Evolutionary conservation across 2,888 invertebrate species (phyloP).

Genomic region (Lepidocyrtinus sp.): DNA sequence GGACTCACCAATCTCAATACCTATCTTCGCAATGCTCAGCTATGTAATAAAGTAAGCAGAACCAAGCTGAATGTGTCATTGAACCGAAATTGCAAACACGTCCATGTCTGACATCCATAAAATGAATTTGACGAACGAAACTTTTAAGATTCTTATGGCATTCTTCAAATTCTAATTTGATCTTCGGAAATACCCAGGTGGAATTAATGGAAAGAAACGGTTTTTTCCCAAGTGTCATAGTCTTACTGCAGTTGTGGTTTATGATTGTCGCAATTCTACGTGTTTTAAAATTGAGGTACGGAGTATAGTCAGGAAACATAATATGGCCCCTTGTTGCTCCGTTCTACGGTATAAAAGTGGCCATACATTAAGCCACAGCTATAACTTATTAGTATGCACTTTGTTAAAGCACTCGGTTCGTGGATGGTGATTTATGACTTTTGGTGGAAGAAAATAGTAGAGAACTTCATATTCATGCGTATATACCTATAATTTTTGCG

Average conservation of each 20-base stretch:
- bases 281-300: not conserved
- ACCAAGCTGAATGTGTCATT: no score
- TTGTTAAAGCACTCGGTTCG: not conserved
- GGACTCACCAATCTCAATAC: no score
- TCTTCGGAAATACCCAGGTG: no score
- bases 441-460: not conserved
- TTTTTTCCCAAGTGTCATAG: not conserved
- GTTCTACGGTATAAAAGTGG: not conserved
- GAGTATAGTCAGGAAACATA: not conserved
- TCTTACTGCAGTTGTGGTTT: not conserved
- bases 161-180: no score
- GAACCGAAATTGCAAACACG: no score
- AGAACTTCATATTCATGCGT: not conserved
- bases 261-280: not conserved
- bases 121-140: not conserved
- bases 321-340: slow-evolving; percentile 10
- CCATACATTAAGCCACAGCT: not conserved
- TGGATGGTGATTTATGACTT: slow-evolving; percentile 8
- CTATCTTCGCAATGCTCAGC: no score
- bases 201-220: no score
- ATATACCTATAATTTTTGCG: not conserved
- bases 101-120: no score
- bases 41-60: no score
- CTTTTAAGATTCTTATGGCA: not conserved
- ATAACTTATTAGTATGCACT: not conserved